Evolutionary conservation across 1,140 invertebrate genomes (phyloP).

Genomic region (Periplaneta americana): DNA sequence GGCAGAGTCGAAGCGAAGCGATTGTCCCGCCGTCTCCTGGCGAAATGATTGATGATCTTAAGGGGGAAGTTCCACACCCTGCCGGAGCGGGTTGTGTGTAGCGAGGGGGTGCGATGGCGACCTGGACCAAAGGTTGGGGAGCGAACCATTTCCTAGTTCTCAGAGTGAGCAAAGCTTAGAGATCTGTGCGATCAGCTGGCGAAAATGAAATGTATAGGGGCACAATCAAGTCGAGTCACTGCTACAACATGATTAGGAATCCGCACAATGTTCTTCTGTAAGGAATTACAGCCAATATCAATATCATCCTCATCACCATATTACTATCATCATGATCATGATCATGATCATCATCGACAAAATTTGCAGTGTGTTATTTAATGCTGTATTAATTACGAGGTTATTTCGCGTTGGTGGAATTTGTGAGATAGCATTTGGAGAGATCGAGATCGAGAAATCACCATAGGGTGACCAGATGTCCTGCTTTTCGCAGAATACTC

Average conservation of each 20-base stretch:
- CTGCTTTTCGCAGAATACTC: too few relatives aligned
- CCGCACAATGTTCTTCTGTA: too few relatives aligned
- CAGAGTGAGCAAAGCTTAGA: background rate
- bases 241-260: background rate
- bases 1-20: background rate
- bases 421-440: too few relatives aligned
- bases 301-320: too few relatives aligned
- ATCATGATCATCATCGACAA: too few relatives aligned
- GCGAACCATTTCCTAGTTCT: background rate
- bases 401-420: too few relatives aligned
- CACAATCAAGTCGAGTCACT: background rate
- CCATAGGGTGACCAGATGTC: too few relatives aligned
- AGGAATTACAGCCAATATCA: too few relatives aligned
- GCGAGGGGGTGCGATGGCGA: background rate
- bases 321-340: too few relatives aligned
- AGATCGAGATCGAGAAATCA: too few relatives aligned
- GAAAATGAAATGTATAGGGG: background rate
- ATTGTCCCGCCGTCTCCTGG: background rate
- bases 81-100: background rate
- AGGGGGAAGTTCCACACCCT: background rate
- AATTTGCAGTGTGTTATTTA: too few relatives aligned
- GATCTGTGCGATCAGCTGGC: background rate
- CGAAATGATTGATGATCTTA: background rate
- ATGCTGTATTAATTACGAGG: too few relatives aligned
- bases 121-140: background rate